A percentile compares a stretch with the other conserved stretches of the same genome.
These are phyloP conservation scores for Micropoecilia bifurca DNA, from an alignment of 2,797 vertebrate genomes.

Conservation along the genomic window DNA sequence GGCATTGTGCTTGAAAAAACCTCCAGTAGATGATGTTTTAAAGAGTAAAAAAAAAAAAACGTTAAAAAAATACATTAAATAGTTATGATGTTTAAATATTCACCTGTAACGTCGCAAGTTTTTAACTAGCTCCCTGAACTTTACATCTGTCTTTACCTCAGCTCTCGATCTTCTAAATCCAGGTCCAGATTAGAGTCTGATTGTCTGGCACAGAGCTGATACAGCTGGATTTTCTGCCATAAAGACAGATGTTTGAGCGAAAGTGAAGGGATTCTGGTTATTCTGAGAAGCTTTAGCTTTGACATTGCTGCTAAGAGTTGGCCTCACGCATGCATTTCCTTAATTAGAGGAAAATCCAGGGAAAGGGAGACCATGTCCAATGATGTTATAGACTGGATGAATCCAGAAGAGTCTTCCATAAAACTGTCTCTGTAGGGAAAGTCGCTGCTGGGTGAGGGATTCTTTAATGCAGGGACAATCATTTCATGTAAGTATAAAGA, in stretches of 20 bases:
- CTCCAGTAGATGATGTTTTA: not conserved
- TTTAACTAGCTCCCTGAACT: constrained; percentile 20
- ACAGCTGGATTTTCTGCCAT: constrained; percentile 72
- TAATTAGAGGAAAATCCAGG: constrained; percentile 3
- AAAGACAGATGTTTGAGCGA: constrained; percentile 79
- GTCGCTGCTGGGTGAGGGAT: not conserved
- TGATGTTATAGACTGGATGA: not conserved
- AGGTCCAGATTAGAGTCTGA: constrained; percentile 70
- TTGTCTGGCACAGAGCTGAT: constrained; percentile 72
- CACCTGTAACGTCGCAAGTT: constrained; percentile 26
- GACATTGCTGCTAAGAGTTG: not conserved
- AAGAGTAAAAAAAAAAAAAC: not conserved
- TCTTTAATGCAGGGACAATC: not conserved
- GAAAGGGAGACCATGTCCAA: not conserved
- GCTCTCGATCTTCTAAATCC: constrained; percentile 52
- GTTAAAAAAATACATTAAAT: not conserved
- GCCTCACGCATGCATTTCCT: not conserved
- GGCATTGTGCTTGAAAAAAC: constrained; percentile 17
- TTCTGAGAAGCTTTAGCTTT: constrained; percentile 61
- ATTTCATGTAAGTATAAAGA: not conserved
- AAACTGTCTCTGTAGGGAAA: not conserved
- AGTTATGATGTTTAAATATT: constrained; percentile 15
- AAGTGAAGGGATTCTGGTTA: constrained; percentile 65
- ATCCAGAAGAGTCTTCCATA: not conserved
- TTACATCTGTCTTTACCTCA: constrained; percentile 32